Evolutionary conservation across 2,888 invertebrate species (phyloP).

Genomic region (Hirtodrosophila duncani): DNA sequence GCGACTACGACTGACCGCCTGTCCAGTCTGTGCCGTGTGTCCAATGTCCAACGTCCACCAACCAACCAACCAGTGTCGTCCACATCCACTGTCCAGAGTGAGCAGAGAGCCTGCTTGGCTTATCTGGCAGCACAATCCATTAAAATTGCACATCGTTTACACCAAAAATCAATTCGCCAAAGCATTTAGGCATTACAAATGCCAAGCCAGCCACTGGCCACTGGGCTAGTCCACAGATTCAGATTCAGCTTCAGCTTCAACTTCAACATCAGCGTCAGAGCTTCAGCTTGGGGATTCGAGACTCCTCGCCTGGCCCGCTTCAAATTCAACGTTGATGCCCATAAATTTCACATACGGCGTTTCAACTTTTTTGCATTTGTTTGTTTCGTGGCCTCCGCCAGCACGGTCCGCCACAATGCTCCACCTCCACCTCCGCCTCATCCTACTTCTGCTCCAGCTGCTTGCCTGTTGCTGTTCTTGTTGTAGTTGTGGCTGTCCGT

Average conservation of each 20-base stretch:
- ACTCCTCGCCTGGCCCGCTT: conserved; percentile 54
- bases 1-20: too few species aligned
- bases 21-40: too few species aligned
- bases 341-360: conserved; percentile 73
- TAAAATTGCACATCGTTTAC: conserved; percentile 79
- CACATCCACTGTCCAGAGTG: background rate
- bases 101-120: conserved; percentile 44
- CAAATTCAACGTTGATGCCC: conserved; percentile 75
- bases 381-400: conserved; percentile 35
- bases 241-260: conserved; percentile 12
- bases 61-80: too few species aligned
- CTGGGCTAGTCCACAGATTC: conserved; percentile 20
- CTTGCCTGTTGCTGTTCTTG: conserved; percentile 7
- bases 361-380: conserved; percentile 24
- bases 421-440: too few species aligned
- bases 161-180: conserved; percentile 78
- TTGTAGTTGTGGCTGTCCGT: conserved; percentile 8
- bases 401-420: background rate
- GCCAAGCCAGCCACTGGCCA: conserved; percentile 55
- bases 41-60: background rate
- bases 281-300: conserved; percentile 12
- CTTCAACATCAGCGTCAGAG: conserved; percentile 18
- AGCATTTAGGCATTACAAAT: conserved; percentile 77
- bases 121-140: conserved; percentile 78
- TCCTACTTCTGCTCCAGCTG: conserved; percentile 15